Evolutionary conservation across 2,113 vertebrate genomes (phyloP).

Genomic region (Zapus hudsonius): DNA sequence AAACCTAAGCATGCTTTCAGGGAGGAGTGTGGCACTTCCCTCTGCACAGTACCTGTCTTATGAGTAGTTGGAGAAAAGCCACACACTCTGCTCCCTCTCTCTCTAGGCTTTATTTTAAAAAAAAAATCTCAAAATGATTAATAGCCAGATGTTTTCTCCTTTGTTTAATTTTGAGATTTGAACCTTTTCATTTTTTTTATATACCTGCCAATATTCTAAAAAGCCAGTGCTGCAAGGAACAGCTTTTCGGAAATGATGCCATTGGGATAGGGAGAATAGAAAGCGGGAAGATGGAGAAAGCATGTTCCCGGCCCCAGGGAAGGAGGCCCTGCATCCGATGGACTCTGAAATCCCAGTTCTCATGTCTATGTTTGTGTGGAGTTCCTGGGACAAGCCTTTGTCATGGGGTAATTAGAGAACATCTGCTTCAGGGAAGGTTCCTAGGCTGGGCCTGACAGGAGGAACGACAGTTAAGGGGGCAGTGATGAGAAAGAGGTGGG

Average conservation of each 20-base stretch:
- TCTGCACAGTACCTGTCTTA: not conserved
- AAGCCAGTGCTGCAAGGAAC: not conserved
- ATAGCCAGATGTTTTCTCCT: not conserved
- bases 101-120: not conserved
- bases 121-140: constrained; percentile 18
- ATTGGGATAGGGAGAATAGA: not conserved
- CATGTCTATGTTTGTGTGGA: not conserved
- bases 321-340: not conserved
- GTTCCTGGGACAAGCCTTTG: not conserved
- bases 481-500: not conserved
- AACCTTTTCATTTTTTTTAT: constrained; percentile 23
- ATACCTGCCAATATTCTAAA: constrained; percentile 28
- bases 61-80: constrained; percentile 15
- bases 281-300: not conserved
- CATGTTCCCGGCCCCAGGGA: not conserved
- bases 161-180: constrained; percentile 9
- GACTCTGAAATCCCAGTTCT: not conserved
- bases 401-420: not conserved
- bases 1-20: not conserved
- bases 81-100: not conserved
- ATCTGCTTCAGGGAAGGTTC: not conserved
- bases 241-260: not conserved
- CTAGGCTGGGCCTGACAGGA: not conserved
- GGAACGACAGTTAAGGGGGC: not conserved
- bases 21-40: constrained; percentile 4